A percentile compares a stretch with the other conserved stretches of the same genome.
These are phyloP conservation scores for Hydropsyche tenuis DNA, from an alignment of 1,140 invertebrate genomes.

Conservation along the genomic window DNA sequence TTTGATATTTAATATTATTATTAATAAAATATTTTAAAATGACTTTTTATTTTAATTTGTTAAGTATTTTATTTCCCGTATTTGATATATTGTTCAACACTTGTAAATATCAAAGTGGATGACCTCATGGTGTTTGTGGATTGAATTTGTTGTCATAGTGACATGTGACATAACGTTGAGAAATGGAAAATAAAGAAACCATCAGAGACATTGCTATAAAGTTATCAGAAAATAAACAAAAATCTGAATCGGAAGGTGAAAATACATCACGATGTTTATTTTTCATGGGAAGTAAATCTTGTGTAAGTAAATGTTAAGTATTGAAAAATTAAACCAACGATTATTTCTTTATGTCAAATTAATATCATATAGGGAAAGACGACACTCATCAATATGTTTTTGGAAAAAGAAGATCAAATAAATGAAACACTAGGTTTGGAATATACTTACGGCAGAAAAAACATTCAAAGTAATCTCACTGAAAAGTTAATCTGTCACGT, in stretches of 20 bases:
- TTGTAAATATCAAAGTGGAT: too few relatives aligned
- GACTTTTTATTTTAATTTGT: neutral
- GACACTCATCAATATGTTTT: slow-evolving; percentile 78
- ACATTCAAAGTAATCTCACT: slow-evolving; percentile 74
- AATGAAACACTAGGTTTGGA: slow-evolving; percentile 84
- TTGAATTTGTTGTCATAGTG: slow-evolving; percentile 10
- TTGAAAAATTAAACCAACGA: neutral
- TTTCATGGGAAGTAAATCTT: slow-evolving; percentile 40
- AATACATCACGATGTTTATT: slow-evolving; percentile 39
- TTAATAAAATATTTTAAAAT: slow-evolving; percentile 30
- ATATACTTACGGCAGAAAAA: slow-evolving; percentile 84
- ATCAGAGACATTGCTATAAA: slow-evolving; percentile 47
- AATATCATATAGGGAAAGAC: slow-evolving; percentile 77
- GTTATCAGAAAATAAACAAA: slow-evolving; percentile 42
- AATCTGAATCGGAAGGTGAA: slow-evolving; percentile 32
- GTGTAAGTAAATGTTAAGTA: slow-evolving; percentile 34
- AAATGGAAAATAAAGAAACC: slow-evolving; percentile 41
- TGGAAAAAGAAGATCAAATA: slow-evolving; percentile 79
- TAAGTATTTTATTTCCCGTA: neutral
- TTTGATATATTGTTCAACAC: too few relatives aligned
- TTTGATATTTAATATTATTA: slow-evolving; percentile 24
- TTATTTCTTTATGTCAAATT: slow-evolving; percentile 24
- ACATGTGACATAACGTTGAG: slow-evolving; percentile 2
- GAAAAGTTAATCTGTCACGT: slow-evolving; percentile 84
- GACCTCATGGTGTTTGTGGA: too few relatives aligned